Base-by-base conservation (phyloP, 1,140 invertebrate species). In the Heliconius eleuchia region DNA sequence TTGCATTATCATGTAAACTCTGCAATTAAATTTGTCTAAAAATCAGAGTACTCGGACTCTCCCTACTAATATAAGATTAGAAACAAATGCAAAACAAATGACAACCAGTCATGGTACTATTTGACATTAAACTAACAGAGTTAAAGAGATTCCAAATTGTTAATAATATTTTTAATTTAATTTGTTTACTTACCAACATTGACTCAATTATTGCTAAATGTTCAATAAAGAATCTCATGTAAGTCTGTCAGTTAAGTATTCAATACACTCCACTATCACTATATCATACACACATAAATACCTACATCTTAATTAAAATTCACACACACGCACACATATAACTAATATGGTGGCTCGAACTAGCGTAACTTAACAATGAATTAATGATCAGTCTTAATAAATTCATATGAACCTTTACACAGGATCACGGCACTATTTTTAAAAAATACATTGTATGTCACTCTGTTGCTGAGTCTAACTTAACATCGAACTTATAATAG, bases 311-410 rank as follows among this genome's bases (percentile, higher is more conserved):
- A 84, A 84, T 83, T 87, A 86, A 77, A 73, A 37, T 83, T 87
- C 88, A 89, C 87, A 86, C 80, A 85, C 85, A 87, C 84, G 86
- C 87, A 90, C 85, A 88, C 81, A 84, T 84, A 89, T 84, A 87
- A 89, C 83, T 82, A 87, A 87, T 85, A 92, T 89, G 87, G 86
- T 92, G 91, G 89, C 86, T 90, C 88, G 84, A 93, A 89, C 90
- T 94, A 93, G 90, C 90, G 82, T 91, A 94, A 94, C 91, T 92
- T 92, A 92, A 92, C 85, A 92, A 92, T 92, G 91, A 92, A 94
- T 91, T 91, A 93, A 90, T 92, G 92, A 94, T 94, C 92, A 94
- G 92, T 94, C 92, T 94, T 94, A 87, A 92, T 88, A 89, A 92
- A 89, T 91, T 88, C 84, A 86, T 87, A 84, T 87, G 86, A 86